A percentile compares a stretch with the other conserved stretches of the same genome.
These are phyloP conservation scores for Passer domesticus DNA, from an alignment of 2,113 vertebrate genomes.

Conservation along the genomic window DNA sequence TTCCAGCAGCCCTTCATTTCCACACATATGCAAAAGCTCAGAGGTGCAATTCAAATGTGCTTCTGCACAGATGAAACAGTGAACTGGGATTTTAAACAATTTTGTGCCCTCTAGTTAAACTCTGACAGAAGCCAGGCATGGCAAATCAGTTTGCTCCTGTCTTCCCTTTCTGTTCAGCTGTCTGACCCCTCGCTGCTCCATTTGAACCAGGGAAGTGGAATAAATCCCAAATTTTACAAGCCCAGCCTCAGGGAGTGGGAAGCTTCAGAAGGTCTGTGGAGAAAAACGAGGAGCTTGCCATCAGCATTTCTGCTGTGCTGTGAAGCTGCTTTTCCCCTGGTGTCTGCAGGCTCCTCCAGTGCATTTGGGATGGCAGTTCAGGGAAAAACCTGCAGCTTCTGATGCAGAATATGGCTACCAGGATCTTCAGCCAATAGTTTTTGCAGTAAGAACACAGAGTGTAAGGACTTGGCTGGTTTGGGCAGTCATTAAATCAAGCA, in stretches of 20 bases:
- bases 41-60: neutral
- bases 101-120: neutral
- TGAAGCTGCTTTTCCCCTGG: neutral
- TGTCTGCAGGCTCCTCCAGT: neutral
- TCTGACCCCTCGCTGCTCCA: neutral
- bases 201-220: neutral
- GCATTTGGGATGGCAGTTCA: neutral
- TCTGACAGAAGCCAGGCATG: neutral
- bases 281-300: neutral
- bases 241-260: neutral
- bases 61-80: neutral
- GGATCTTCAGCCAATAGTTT: neutral
- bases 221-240: neutral
- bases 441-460: neutral
- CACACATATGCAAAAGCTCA: neutral
- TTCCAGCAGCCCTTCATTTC: neutral
- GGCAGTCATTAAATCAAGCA: neutral
- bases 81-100: neutral
- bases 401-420: neutral
- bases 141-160: neutral
- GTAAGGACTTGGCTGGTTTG: neutral
- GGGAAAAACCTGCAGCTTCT: neutral
- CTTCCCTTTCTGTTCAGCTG: neutral
- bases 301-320: neutral
- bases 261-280: neutral